phyloP scores from a whole-genome alignment of 2,888 invertebrate species.

The Leptopterna dolabrata region DNA sequence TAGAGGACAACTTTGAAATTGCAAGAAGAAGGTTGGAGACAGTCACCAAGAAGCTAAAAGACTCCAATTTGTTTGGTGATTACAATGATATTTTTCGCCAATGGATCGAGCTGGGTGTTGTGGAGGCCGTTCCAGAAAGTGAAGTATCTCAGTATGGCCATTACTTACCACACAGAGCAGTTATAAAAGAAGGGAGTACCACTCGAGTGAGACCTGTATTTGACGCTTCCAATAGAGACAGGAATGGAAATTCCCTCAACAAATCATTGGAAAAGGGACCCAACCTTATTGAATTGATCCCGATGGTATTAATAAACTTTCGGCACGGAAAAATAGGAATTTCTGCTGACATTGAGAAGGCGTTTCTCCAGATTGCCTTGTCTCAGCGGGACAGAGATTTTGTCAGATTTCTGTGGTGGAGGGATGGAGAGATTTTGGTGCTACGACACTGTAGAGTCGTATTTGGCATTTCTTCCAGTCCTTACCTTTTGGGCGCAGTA shows the following conservation, averaged over 20 bases:
- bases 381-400: slow-evolving; percentile 14
- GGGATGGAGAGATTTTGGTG: slow-evolving; percentile 31
- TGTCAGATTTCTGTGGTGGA: slow-evolving; percentile 40
- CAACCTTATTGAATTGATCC: slow-evolving; percentile 62
- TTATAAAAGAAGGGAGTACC: slow-evolving; percentile 9
- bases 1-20: not conserved
- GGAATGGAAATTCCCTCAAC: slow-evolving; percentile 59
- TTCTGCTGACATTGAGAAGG: slow-evolving; percentile 59
- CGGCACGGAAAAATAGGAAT: slow-evolving; percentile 59
- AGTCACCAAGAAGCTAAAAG: not conserved
- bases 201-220: slow-evolving; percentile 17
- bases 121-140: not conserved
- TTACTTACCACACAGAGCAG: slow-evolving; percentile 27
- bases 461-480: slow-evolving; percentile 51
- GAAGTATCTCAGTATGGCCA: slow-evolving; percentile 5
- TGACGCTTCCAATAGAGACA: slow-evolving; percentile 8
- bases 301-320: slow-evolving; percentile 60
- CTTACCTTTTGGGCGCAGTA: slow-evolving; percentile 57
- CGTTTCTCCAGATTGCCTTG: slow-evolving; percentile 54
- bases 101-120: not conserved
- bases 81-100: not conserved
- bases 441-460: slow-evolving; percentile 49
- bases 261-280: slow-evolving; percentile 61
- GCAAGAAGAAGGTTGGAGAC: not conserved
- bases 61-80: not conserved